Evolutionary conservation across 2,113 vertebrate species (phyloP).

Genomic region (Struthidea cinerea): DNA sequence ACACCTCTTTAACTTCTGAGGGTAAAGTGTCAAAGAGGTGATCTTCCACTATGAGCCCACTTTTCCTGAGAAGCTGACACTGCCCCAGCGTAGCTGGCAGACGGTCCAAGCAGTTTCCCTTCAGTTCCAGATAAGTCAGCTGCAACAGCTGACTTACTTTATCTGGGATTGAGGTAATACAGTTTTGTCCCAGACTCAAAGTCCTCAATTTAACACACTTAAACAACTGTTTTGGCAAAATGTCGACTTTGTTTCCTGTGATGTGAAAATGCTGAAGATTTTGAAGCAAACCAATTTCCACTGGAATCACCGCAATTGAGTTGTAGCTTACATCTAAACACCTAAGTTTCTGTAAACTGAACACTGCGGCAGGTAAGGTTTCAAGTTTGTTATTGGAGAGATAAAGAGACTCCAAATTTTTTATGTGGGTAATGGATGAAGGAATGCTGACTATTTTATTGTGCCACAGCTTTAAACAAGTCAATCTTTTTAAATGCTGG

Average conservation of each 20-base stretch:
- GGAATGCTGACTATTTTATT: slow-evolving; percentile 97
- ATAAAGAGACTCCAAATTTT: slow-evolving; percentile 92
- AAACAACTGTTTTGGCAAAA: slow-evolving; percentile 93
- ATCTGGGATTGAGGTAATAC: slow-evolving; percentile 86
- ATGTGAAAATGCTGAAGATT: slow-evolving; percentile 94
- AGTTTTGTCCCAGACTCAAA: slow-evolving; percentile 92
- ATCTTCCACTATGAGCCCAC: slow-evolving; percentile 89
- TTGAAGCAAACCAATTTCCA: slow-evolving; percentile 88
- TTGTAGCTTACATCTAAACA: slow-evolving; percentile 94
- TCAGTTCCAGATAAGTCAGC: slow-evolving; percentile 92
- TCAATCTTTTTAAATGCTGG: slow-evolving; percentile 95
- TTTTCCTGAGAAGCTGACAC: slow-evolving; percentile 87
- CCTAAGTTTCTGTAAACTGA: slow-evolving; percentile 91
- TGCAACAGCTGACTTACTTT: slow-evolving; percentile 88
- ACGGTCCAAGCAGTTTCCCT: slow-evolving; percentile 94
- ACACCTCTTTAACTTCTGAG: slow-evolving; percentile 88
- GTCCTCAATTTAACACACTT: slow-evolving; percentile 92
- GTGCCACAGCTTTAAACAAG: slow-evolving; percentile 96
- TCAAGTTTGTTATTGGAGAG: slow-evolving; percentile 98
- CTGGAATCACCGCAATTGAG: slow-evolving; percentile 82
- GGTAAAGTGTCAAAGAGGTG: slow-evolving; percentile 95
- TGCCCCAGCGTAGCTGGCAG: slow-evolving; percentile 87
- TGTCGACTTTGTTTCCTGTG: slow-evolving; percentile 90
- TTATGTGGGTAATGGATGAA: slow-evolving; percentile 89
- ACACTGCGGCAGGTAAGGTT: slow-evolving; percentile 85